These are phyloP conservation scores for Gymnocheta viridis DNA, from an alignment of 2,888 invertebrate species.

Conservation along the genomic window DNA sequence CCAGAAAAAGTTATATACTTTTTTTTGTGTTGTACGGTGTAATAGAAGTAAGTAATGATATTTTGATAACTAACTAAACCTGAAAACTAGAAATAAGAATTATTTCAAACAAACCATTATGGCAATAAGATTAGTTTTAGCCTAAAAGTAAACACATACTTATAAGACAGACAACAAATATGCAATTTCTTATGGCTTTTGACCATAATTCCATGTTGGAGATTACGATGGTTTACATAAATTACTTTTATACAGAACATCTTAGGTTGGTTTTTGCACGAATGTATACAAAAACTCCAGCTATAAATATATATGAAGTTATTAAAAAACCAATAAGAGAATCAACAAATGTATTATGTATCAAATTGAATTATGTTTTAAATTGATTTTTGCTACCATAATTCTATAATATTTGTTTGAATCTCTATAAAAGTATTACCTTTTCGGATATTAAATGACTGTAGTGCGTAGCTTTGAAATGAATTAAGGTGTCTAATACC, in stretches of 20 bases:
- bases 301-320: neutral
- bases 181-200: conserved; percentile 6
- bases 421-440: too few species aligned
- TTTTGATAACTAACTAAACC: conserved; percentile 57
- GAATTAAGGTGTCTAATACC: too few species aligned
- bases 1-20: too few species aligned
- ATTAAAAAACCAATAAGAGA: neutral
- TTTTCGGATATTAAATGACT: too few species aligned
- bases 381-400: too few species aligned
- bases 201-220: conserved; percentile 14
- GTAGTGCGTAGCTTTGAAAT: too few species aligned
- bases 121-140: conserved; percentile 44
- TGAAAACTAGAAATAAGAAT: conserved; percentile 37
- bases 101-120: conserved; percentile 49
- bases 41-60: conserved; percentile 68
- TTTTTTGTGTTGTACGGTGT: too few species aligned
- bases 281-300: neutral
- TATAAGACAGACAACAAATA: neutral
- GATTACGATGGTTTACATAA: conserved; percentile 27
- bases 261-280: neutral
- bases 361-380: too few species aligned
- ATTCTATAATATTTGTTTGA: too few species aligned
- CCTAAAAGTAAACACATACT: conserved; percentile 33
- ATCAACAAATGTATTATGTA: too few species aligned
- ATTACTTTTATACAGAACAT: conserved; percentile 31